Percentiles rank a stretch among this genome's conserved stretches.
Conservation (phyloP, 1,140 invertebrate species). For the Calephelis nemesis region DNA sequence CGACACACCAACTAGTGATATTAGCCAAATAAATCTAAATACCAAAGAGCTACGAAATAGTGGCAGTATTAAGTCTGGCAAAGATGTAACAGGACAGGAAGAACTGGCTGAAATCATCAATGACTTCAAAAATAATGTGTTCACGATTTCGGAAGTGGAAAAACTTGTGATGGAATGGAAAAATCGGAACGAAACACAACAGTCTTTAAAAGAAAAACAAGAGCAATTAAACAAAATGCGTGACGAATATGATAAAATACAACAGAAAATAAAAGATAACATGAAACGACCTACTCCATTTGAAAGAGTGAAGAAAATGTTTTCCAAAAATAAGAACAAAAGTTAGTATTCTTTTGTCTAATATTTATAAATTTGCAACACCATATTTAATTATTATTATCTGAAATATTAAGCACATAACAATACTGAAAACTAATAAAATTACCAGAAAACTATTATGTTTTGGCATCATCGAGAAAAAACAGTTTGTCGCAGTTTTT, state of each 20-base stretch:
- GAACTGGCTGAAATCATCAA: slow-evolving; percentile 92
- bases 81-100: slow-evolving; percentile 81
- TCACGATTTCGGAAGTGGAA: slow-evolving; percentile 90
- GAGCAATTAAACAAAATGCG: slow-evolving; percentile 89
- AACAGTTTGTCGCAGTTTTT: too few relatives aligned
- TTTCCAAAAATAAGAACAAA: slow-evolving; percentile 80
- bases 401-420: too few relatives aligned
- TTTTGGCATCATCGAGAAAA: too few relatives aligned
- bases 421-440: too few relatives aligned
- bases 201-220: slow-evolving; percentile 91
- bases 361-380: background rate
- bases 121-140: slow-evolving; percentile 93
- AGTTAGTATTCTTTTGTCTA: slow-evolving; percentile 40
- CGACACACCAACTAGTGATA: slow-evolving; percentile 71
- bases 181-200: slow-evolving; percentile 90
- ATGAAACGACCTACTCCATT: slow-evolving; percentile 88
- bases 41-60: slow-evolving; percentile 63
- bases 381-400: too few relatives aligned
- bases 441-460: too few relatives aligned
- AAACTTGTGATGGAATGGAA: slow-evolving; percentile 91
- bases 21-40: slow-evolving; percentile 70
- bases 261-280: slow-evolving; percentile 85
- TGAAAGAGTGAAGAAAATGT: slow-evolving; percentile 88
- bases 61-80: slow-evolving; percentile 66
- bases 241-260: slow-evolving; percentile 89